Evolutionary conservation across 2,113 vertebrate species (phyloP).

Genomic region (Labeo rohita): DNA sequence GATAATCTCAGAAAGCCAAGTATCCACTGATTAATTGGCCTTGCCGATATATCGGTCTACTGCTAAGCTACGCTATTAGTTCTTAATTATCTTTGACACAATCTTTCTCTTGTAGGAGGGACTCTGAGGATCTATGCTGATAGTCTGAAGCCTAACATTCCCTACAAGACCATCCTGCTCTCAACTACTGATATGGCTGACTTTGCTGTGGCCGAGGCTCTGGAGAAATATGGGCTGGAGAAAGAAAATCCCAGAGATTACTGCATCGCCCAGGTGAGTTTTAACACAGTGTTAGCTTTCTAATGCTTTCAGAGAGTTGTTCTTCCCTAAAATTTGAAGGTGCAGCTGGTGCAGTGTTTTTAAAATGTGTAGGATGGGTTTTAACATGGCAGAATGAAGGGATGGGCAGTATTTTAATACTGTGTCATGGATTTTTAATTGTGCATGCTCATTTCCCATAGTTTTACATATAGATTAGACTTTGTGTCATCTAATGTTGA

Average conservation of each 20-base stretch:
- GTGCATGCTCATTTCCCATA: not conserved
- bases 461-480: not conserved
- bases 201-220: conserved; percentile 92
- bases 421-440: not conserved
- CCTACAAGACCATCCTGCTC: conserved; percentile 96
- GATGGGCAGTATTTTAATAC: not conserved
- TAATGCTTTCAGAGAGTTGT: not conserved
- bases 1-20: not conserved
- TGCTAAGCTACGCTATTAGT: not conserved
- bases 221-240: conserved; percentile 97
- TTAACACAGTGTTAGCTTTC: not conserved
- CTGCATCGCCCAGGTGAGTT: conserved; percentile 90
- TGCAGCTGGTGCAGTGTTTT: not conserved
- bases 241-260: conserved; percentile 95
- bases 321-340: not conserved
- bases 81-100: not conserved
- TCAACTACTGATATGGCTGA: conserved; percentile 94
- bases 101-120: conserved; percentile 78
- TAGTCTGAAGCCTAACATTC: conserved; percentile 96
- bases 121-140: conserved; percentile 96
- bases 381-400: not conserved
- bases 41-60: not conserved
- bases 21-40: not conserved
- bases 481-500: not conserved
- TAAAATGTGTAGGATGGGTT: not conserved